A percentile compares a stretch with the other conserved stretches of the same genome.
Conservation (phyloP, 2,113 vertebrate species). For the Sapayoa aenigma region DNA sequence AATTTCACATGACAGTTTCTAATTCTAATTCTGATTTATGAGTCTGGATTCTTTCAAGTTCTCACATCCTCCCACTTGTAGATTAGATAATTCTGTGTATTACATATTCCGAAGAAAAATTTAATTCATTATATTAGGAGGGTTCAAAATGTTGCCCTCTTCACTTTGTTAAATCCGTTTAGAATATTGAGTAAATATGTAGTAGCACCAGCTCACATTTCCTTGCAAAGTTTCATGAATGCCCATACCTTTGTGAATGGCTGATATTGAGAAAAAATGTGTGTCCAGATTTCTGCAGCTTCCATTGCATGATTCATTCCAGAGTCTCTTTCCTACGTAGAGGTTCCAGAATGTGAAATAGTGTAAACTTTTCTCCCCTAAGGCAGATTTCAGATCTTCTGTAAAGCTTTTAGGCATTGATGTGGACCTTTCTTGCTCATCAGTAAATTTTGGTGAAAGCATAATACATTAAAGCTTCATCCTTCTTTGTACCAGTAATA, state of each 20-base stretch:
- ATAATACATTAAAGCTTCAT: background rate
- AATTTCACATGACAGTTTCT: background rate
- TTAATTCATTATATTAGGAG: background rate
- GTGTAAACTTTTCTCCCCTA: background rate
- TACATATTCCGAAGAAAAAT: background rate
- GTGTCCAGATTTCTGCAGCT: background rate
- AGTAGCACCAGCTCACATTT: background rate
- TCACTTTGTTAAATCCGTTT: background rate
- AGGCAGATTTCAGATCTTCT: background rate
- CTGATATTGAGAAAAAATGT: background rate
- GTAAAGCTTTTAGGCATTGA: background rate
- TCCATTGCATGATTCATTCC: background rate
- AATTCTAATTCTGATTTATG: background rate
- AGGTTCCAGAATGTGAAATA: background rate
- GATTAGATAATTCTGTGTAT: background rate
- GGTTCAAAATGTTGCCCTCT: background rate
- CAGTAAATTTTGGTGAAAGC: background rate
- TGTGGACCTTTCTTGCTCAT: background rate
- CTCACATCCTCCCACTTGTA: background rate
- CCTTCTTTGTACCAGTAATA: background rate
- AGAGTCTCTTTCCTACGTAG: background rate
- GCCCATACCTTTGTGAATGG: background rate
- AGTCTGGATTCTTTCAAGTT: background rate
- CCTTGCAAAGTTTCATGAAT: background rate
- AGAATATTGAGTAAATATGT: background rate